Evolutionary conservation across 2,888 invertebrate species (phyloP).

Genomic region (Drosophila cracens): DNA sequence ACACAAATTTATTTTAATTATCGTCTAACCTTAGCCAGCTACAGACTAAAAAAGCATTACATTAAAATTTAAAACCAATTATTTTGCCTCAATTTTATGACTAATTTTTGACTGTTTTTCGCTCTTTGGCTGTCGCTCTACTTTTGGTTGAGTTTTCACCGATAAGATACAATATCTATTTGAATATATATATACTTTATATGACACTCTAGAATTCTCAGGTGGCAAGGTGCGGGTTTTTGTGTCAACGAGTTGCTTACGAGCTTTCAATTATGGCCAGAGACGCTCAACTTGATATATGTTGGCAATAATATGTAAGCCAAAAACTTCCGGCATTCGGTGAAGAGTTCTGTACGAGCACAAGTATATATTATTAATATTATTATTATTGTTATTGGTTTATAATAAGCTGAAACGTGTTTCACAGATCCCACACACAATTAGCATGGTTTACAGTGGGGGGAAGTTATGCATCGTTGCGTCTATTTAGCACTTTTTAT

Average conservation of each 20-base stretch:
- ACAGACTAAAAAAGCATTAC: conserved; percentile 48
- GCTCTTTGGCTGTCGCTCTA: background rate
- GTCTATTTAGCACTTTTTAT: conserved; percentile 3
- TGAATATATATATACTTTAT: background rate
- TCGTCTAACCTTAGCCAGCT: conserved; percentile 51
- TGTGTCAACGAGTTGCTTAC: conserved; percentile 15
- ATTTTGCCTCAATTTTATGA: conserved; percentile 12
- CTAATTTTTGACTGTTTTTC: background rate
- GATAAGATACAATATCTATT: conserved; percentile 27
- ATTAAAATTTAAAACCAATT: conserved; percentile 41
- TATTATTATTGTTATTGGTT: conserved; percentile 8
- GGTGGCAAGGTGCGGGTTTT: background rate
- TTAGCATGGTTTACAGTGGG: conserved; percentile 33
- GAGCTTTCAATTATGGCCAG: conserved; percentile 30
- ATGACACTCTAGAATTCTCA: conserved; percentile 7
- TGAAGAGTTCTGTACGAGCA: background rate
- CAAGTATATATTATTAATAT: background rate
- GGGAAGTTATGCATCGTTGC: conserved; percentile 16
- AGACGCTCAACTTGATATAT: conserved; percentile 31
- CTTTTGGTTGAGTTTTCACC: background rate
- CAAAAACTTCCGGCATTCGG: conserved; percentile 23
- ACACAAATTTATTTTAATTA: conserved; percentile 44
- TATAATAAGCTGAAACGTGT: conserved; percentile 29
- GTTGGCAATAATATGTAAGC: conserved; percentile 11
- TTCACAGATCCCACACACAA: conserved; percentile 50